Evolutionary conservation across 1,140 invertebrate genomes (phyloP).

Genomic region (Trichonephila clavata): DNA sequence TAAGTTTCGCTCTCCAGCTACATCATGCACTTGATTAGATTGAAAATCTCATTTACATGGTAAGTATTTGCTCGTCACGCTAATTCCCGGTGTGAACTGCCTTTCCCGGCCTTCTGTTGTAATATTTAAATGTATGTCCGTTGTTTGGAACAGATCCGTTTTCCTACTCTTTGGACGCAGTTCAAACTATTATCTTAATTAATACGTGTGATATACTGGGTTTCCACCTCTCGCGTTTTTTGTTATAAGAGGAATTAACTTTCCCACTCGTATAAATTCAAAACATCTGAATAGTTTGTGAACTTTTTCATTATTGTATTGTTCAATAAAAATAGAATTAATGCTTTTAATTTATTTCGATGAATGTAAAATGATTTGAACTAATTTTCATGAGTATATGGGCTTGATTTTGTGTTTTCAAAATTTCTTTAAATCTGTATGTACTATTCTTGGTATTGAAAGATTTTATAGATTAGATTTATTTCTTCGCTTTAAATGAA

Average conservation of each 20-base stretch:
- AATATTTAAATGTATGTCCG: not conserved
- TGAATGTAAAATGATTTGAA: no score
- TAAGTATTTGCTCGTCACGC: conserved; percentile 5
- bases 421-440: no score
- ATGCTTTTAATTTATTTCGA: no score
- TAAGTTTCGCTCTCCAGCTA: not conserved
- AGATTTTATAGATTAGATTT: no score
- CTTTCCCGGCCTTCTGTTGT: not conserved
- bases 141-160: not conserved
- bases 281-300: not conserved
- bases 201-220: not conserved
- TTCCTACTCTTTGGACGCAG: not conserved
- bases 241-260: not conserved
- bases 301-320: not conserved
- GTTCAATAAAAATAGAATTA: no score
- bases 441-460: no score
- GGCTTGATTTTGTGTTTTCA: no score
- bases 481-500: no score
- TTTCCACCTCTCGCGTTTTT: not conserved
- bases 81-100: not conserved
- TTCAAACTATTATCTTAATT: conserved; percentile 30
- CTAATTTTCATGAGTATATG: no score
- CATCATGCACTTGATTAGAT: not conserved
- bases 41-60: not conserved
- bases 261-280: not conserved